phyloP scores from a whole-genome alignment of 2,888 invertebrate species.

The Pollenia griseotomentosa region DNA sequence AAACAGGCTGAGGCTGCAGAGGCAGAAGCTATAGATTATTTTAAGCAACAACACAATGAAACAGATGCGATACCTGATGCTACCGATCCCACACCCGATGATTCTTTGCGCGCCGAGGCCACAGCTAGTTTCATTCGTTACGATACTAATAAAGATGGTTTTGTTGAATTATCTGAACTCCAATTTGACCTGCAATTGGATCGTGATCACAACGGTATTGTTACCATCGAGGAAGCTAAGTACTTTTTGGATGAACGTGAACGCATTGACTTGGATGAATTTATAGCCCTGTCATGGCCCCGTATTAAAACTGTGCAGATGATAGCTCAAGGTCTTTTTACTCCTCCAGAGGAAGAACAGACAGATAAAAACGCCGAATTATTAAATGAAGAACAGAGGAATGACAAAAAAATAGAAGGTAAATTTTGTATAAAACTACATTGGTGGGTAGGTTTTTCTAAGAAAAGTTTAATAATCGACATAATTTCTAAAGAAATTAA shows the following conservation, averaged over 20 bases:
- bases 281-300: constrained; percentile 89
- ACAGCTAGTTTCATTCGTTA: constrained; percentile 90
- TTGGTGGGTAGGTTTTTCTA: too few species aligned
- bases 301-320: constrained; percentile 91
- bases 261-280: constrained; percentile 88
- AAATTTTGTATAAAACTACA: constrained; percentile 8
- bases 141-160: constrained; percentile 92
- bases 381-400: constrained; percentile 68
- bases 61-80: constrained; percentile 86
- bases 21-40: constrained; percentile 90
- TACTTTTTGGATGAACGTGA: constrained; percentile 89
- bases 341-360: constrained; percentile 84
- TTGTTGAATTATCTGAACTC: constrained; percentile 88
- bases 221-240: constrained; percentile 94
- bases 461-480: too few species aligned
- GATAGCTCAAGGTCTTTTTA: constrained; percentile 90
- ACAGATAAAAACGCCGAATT: constrained; percentile 70
- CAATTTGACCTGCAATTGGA: constrained; percentile 92
- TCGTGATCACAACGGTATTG: constrained; percentile 94
- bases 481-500: too few species aligned
- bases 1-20: constrained; percentile 90
- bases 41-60: constrained; percentile 89
- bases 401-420: constrained; percentile 76
- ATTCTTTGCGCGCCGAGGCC: constrained; percentile 86
- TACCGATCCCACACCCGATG: constrained; percentile 86